Evolutionary conservation across 2,888 invertebrate species (phyloP), one percentile per base, ranked within the genome.

Genomic region (Chrysina gloriosa): DNA sequence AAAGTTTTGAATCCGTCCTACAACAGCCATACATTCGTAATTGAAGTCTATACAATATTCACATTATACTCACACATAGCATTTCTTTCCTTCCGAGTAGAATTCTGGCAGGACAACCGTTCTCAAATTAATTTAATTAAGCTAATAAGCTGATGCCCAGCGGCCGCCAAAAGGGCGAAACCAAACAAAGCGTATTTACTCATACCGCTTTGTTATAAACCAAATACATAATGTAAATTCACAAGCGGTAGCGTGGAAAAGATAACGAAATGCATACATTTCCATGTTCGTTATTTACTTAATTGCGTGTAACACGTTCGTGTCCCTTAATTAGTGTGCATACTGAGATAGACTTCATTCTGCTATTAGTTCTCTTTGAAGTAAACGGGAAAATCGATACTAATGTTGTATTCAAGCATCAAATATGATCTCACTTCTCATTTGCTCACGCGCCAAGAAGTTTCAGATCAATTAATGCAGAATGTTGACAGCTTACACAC

Each of bases 91-190:
- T 31, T 19, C 19, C 31, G 52, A 16, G 16, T 29, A 29, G 52
- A 31, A 31, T 34, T 19, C 9, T 7, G 52, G 29, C 19, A 16
- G 2, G 19, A 16, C 52, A 19, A 19, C 19, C 7, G 19, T 52
- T 52, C 52, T 39, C 58, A 36, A 58, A 39, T 58, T 58, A 39
- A 36, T 58, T 25, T 39, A 58, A 58, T 58, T 58, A 58, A 39
- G 39, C 42, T 39, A 58, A 58, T 58, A 58, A 42, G 23, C 25
- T 4, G 39, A 58, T 23, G 25, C 39, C 25, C 3, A 58, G 27
- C 58, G 11, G 39, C 58, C 58, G 39, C 23, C 58, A 36, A 58
- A 58, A 39, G 14, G 21, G 27, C 16, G 4, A 31, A 52, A 39
- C 23, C 39, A 39, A 58, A 58, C 39, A 58, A 0, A 3, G 36